These are phyloP conservation scores for Coreius guichenoti DNA, from an alignment of 2,797 vertebrate genomes.

Conservation along the genomic window DNA sequence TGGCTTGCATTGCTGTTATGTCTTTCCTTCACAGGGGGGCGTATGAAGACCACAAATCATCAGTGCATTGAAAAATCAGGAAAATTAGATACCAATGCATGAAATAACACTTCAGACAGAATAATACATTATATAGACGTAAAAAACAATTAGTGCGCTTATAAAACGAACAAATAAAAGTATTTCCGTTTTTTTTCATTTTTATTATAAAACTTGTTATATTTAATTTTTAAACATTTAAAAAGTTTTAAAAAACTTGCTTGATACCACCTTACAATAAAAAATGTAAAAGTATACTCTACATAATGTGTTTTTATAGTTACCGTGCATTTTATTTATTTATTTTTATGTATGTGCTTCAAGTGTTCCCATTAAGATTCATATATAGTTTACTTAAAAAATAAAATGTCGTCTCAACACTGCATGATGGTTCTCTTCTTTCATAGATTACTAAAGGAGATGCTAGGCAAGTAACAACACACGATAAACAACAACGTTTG, in stretches of 20 bases:
- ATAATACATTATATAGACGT: not conserved
- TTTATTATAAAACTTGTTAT: not conserved
- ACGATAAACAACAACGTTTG: not conserved
- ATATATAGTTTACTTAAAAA: not conserved
- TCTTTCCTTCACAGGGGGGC: slow-evolving; percentile 2
- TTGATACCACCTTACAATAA: not conserved
- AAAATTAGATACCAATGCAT: not conserved
- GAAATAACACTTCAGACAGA: not conserved
- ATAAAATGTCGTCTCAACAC: not conserved
- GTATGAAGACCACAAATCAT: not conserved
- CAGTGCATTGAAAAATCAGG: not conserved
- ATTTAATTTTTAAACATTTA: too few relatives aligned
- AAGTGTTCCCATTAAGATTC: not conserved
- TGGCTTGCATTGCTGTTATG: not conserved
- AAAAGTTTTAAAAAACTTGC: not conserved
- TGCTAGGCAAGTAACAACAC: not conserved
- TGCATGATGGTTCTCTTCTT: not conserved
- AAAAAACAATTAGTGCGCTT: too few relatives aligned
- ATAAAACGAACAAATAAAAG: not conserved
- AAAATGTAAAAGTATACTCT: not conserved
- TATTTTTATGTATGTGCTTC: not conserved
- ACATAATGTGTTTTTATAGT: not conserved
- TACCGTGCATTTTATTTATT: not conserved
- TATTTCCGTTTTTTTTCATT: not conserved
- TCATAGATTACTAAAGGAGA: not conserved